These are phyloP conservation scores for Aethes cnicana DNA, from an alignment of 2,888 invertebrate species.

Conservation along the genomic window DNA sequence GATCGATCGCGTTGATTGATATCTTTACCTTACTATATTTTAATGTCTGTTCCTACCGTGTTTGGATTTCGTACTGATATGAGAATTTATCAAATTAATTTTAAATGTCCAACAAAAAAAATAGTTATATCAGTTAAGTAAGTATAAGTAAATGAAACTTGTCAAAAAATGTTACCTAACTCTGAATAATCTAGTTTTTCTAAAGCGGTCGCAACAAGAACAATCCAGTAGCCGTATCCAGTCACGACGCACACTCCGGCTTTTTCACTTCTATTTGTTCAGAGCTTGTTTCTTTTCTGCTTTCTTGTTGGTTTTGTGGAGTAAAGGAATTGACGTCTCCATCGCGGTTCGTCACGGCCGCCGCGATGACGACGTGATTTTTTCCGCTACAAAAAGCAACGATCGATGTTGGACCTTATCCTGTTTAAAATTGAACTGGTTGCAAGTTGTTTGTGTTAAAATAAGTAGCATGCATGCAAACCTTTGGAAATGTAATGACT, in stretches of 20 bases:
- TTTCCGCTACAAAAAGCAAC: slow-evolving; percentile 25
- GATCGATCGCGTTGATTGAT: too few species aligned
- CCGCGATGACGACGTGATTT: slow-evolving; percentile 29
- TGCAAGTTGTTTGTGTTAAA: slow-evolving; percentile 1
- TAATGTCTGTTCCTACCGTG: too few species aligned
- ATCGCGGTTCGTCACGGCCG: slow-evolving; percentile 31
- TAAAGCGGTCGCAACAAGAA: slow-evolving; percentile 19
- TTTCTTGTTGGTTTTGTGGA: slow-evolving; percentile 33
- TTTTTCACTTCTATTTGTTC: slow-evolving; percentile 27
- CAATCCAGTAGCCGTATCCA: slow-evolving; percentile 26
- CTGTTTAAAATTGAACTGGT: neutral
- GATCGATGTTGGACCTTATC: neutral
- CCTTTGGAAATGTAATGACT: slow-evolving; percentile 20
- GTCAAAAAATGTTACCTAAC: neutral
- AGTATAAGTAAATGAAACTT: too few species aligned
- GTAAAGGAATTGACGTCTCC: slow-evolving; percentile 33
- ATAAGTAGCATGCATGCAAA: slow-evolving; percentile 22
- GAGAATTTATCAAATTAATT: too few species aligned
- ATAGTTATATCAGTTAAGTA: too few species aligned
- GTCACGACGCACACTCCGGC: slow-evolving; percentile 32
- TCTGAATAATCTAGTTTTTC: slow-evolving; percentile 9
- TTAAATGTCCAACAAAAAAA: too few species aligned
- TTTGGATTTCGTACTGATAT: too few species aligned
- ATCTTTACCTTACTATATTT: too few species aligned
- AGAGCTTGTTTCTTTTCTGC: slow-evolving; percentile 24